Conservation (phyloP, 2,113 vertebrate species). For the Vulpes lagopus region DNA sequence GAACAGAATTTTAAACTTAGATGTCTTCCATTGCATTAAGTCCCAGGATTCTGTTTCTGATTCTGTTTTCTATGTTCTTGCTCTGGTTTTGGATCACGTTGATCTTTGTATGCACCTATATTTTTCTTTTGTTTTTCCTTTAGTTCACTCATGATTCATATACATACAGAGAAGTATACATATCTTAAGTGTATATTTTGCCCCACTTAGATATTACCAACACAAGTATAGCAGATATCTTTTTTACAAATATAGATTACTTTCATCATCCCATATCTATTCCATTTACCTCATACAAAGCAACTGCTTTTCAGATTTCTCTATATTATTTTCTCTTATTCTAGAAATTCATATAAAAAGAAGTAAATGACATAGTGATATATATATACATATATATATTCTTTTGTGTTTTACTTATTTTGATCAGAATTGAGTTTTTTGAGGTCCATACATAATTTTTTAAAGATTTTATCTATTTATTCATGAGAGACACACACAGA, state of each 20-base stretch:
- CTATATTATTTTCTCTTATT: not conserved
- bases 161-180: not conserved
- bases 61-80: not conserved
- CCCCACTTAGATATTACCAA: not conserved
- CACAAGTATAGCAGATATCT: not conserved
- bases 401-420: not conserved
- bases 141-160: not conserved
- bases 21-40: not conserved
- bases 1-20: not conserved
- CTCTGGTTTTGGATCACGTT: not conserved
- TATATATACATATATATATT: not conserved
- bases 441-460: not conserved
- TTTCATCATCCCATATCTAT: not conserved
- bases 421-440: not conserved
- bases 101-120: not conserved
- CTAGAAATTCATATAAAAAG: not conserved
- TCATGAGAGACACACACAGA: too few species aligned
- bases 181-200: not conserved
- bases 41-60: not conserved
- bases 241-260: not conserved
- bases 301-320: not conserved
- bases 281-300: not conserved
- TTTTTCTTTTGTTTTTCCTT: not conserved
- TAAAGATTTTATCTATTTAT: too few species aligned
- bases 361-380: not conserved